Percentiles rank a stretch among this genome's conserved stretches.
Evolutionary conservation across 2,113 vertebrate species (phyloP).

Genomic region (Tenrec ecaudatus): DNA sequence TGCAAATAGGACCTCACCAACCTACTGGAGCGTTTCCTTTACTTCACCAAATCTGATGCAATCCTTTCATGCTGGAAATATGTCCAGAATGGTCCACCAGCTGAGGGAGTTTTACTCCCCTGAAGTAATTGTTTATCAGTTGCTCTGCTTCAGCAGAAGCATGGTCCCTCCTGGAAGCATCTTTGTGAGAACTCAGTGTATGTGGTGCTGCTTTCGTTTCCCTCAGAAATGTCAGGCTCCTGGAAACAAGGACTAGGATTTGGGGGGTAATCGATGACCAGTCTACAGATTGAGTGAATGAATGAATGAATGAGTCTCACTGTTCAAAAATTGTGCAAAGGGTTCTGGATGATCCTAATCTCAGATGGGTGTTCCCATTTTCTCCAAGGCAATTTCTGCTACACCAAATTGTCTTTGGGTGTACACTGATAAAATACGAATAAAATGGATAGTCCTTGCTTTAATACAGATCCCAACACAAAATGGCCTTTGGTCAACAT

Average conservation of each 20-base stretch:
- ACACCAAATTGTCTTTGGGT: background rate
- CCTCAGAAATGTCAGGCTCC: background rate
- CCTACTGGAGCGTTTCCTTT: background rate
- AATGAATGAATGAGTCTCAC: background rate
- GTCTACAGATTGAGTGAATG: background rate
- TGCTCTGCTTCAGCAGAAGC: background rate
- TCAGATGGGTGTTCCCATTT: background rate
- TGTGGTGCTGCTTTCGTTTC: background rate
- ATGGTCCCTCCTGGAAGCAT: background rate
- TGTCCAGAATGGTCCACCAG: background rate
- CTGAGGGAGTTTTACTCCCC: background rate
- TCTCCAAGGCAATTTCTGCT: background rate
- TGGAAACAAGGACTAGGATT: background rate
- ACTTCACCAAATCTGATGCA: background rate
- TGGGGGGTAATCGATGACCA: background rate
- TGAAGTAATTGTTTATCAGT: background rate
- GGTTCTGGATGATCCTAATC: background rate
- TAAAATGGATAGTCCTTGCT: background rate
- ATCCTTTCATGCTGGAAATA: background rate
- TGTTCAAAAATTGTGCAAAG: background rate
- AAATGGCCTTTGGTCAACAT: background rate
- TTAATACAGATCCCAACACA: slow-evolving; percentile 3
- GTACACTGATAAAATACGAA: background rate
- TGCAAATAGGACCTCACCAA: background rate
- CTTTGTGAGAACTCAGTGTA: background rate